A percentile compares a stretch with the other conserved stretches of the same genome.
phyloP scores from a whole-genome alignment of 2,797 vertebrate genomes.

The Peromyscus aztecus region DNA sequence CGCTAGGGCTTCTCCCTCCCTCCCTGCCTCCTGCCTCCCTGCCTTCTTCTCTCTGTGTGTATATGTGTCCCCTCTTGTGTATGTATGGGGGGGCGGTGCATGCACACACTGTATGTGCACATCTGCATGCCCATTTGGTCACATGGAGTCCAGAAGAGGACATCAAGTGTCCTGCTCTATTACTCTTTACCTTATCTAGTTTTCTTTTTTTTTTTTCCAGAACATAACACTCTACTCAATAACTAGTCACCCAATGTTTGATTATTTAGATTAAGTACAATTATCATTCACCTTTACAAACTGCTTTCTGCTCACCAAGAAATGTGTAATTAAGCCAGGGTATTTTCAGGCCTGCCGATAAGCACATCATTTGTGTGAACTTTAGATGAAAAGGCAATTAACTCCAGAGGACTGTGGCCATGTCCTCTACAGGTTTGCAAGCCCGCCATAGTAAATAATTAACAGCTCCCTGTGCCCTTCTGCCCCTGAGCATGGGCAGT shows the following conservation, averaged over 20 bases:
- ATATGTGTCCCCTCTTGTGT: neutral
- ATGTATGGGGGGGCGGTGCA: neutral
- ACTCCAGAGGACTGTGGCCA: neutral
- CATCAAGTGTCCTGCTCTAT: too few species aligned
- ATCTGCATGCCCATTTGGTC: neutral
- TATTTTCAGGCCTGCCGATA: conserved; percentile 16
- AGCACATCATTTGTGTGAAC: neutral
- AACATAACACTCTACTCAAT: conserved; percentile 42
- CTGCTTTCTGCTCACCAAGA: conserved; percentile 48
- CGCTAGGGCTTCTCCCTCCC: neutral
- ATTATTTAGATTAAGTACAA: conserved; percentile 60
- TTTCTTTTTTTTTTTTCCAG: neutral
- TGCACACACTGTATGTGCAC: neutral
- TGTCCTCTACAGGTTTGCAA: conserved; percentile 57
- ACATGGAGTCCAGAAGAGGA: too few species aligned
- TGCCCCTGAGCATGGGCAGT: neutral
- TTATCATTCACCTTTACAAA: conserved; percentile 51
- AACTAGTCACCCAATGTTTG: conserved; percentile 33
- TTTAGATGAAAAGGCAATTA: conserved; percentile 61
- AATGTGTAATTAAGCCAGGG: conserved; percentile 47
- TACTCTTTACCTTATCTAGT: neutral
- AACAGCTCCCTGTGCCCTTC: conserved; percentile 71
- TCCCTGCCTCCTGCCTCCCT: neutral
- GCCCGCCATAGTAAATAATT: conserved; percentile 80
- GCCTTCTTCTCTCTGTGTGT: neutral